phyloP scores from a whole-genome alignment of 1,140 invertebrate genomes.

The Aphelinus certus region DNA sequence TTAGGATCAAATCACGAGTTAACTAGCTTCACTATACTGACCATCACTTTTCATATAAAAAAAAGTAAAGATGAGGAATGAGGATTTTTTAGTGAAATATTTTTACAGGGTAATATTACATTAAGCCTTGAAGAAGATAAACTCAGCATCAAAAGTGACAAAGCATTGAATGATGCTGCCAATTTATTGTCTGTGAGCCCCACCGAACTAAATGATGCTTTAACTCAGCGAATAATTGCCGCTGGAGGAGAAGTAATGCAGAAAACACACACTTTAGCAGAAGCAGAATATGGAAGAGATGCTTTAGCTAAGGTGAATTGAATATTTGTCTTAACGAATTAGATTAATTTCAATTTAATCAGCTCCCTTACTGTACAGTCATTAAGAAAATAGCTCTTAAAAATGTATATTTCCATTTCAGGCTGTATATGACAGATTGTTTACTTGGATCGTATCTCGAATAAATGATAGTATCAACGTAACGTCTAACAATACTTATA shows the following conservation, averaged over 20 bases:
- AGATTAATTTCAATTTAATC: background rate
- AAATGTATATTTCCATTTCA: constrained; percentile 54
- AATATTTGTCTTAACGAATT: constrained; percentile 7
- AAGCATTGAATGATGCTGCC: constrained; percentile 72
- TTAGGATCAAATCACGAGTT: too few relatives aligned
- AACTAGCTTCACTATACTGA: too few relatives aligned
- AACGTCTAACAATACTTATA: constrained; percentile 62
- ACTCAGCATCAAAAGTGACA: constrained; percentile 70
- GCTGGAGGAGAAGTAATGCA: constrained; percentile 94
- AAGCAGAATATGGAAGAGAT: constrained; percentile 91
- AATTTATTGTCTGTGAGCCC: constrained; percentile 78
- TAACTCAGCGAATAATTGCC: constrained; percentile 89
- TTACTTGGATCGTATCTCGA: constrained; percentile 90
- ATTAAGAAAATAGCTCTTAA: too few relatives aligned
- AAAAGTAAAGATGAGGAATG: too few relatives aligned
- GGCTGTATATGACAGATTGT: constrained; percentile 91
- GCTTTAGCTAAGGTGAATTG: constrained; percentile 84
- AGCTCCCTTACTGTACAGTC: background rate
- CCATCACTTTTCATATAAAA: too few relatives aligned
- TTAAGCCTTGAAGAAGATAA: constrained; percentile 76
- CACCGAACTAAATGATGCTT: constrained; percentile 76
- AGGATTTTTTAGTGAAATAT: background rate
- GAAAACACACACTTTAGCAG: constrained; percentile 85
- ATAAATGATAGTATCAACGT: constrained; percentile 88
- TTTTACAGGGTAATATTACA: constrained; percentile 76